Conservation (phyloP, 1,140 invertebrate genomes). For the Magallana angulata region DNA sequence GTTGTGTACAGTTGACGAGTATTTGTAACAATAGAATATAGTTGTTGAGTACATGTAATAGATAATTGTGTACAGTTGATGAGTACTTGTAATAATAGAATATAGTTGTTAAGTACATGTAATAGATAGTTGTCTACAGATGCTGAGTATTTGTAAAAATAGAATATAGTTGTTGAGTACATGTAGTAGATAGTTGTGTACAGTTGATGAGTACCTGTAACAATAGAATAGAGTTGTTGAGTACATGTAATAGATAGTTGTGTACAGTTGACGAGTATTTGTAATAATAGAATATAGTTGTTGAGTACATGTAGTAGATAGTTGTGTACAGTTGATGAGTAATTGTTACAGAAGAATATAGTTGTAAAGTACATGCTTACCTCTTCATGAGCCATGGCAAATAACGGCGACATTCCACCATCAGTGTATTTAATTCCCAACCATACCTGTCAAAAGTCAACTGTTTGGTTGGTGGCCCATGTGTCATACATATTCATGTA, state of each 20-base stretch:
- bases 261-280: too few species aligned
- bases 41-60: neutral
- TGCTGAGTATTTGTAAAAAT: too few species aligned
- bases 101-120: neutral
- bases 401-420: slow-evolving; percentile 45
- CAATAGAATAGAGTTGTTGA: neutral
- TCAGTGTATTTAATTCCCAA: slow-evolving; percentile 35
- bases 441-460: neutral
- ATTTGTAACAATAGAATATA: neutral
- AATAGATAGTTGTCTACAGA: too few species aligned
- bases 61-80: neutral
- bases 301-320: neutral
- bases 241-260: too few species aligned
- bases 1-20: neutral
- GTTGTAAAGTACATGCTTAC: neutral
- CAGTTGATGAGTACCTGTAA: neutral
- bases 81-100: neutral
- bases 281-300: neutral
- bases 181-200: neutral
- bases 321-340: neutral
- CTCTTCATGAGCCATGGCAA: slow-evolving; percentile 39
- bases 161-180: neutral
- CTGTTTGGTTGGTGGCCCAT: too few species aligned
- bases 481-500: too few species aligned
- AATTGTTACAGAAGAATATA: neutral